A percentile compares a stretch with the other conserved stretches of the same genome.
Evolutionary conservation across 2,113 vertebrate genomes (phyloP).

Genomic region (Thryonomys swinderianus): DNA sequence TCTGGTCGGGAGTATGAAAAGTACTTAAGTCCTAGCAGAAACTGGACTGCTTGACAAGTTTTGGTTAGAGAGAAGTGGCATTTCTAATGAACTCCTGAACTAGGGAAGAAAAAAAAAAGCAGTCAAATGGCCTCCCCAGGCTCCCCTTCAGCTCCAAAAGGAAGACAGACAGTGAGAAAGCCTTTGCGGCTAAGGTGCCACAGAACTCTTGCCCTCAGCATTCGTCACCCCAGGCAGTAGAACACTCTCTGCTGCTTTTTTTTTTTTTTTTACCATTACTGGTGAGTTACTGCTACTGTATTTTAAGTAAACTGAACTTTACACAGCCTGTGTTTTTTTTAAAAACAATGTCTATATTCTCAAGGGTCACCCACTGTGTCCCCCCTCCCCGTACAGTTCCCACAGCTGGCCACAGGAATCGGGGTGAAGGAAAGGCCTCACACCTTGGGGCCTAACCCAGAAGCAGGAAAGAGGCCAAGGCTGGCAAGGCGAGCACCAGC

Average conservation of each 20-base stretch:
- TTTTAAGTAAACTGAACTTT: not conserved
- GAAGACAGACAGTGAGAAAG: not conserved
- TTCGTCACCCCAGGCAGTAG: not conserved
- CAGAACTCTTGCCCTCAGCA: not conserved
- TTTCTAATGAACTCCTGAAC: not conserved
- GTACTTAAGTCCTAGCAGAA: conserved; percentile 12
- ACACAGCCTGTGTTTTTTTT: not conserved
- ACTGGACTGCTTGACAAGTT: not conserved
- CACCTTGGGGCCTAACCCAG: not conserved
- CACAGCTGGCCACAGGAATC: not conserved
- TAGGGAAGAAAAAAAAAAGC: not conserved
- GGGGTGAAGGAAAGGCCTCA: not conserved
- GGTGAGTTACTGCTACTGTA: not conserved
- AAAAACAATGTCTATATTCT: not conserved
- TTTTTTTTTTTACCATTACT: not conserved
- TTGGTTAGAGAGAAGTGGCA: not conserved
- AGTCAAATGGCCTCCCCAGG: not conserved
- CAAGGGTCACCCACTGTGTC: not conserved
- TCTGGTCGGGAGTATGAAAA: conserved; percentile 38
- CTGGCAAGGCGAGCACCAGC: not conserved
- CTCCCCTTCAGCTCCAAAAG: not conserved
- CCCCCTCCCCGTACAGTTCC: not conserved
- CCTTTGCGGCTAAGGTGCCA: conserved; percentile 3
- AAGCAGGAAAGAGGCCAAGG: fast-evolving
- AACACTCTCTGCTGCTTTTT: not conserved